Conservation (phyloP, 2,888 invertebrate genomes). For the Aphidius colemani region DNA sequence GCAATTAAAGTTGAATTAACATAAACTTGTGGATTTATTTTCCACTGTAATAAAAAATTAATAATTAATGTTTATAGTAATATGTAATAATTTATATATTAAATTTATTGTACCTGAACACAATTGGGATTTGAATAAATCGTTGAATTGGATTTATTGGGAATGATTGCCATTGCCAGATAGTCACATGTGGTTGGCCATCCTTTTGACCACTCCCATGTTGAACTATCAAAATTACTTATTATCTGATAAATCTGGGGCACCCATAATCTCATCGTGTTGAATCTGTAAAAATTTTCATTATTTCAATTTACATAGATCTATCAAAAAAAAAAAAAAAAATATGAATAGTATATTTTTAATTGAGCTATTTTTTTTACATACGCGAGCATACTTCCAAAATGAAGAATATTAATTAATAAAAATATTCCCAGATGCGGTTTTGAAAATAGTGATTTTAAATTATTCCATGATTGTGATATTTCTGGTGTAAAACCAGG, state of each 20-base stretch:
- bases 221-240: slow-evolving; percentile 54
- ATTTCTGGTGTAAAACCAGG: slow-evolving; percentile 59
- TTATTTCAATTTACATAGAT: too few species aligned
- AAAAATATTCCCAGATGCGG: slow-evolving; percentile 69
- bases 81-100: slow-evolving; percentile 11
- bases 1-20: slow-evolving; percentile 55
- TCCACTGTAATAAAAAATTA: slow-evolving; percentile 44
- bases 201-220: slow-evolving; percentile 40
- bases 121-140: slow-evolving; percentile 36
- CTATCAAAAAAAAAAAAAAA: background rate
- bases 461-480: slow-evolving; percentile 66
- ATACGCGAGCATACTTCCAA: slow-evolving; percentile 71
- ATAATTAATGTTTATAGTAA: slow-evolving; percentile 1
- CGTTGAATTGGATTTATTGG: slow-evolving; percentile 15
- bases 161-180: slow-evolving; percentile 40
- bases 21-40: slow-evolving; percentile 45
- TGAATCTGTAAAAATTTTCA: slow-evolving; percentile 53
- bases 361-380: slow-evolving; percentile 32
- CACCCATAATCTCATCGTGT: slow-evolving; percentile 66
- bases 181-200: slow-evolving; percentile 61
- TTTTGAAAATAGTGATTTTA: slow-evolving; percentile 69
- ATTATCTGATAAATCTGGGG: slow-evolving; percentile 67
- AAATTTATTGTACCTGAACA: slow-evolving; percentile 31
- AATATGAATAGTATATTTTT: background rate
- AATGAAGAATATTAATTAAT: slow-evolving; percentile 70